Conservation (phyloP, 2,797 vertebrate species). For the Apodemus agrarius region DNA sequence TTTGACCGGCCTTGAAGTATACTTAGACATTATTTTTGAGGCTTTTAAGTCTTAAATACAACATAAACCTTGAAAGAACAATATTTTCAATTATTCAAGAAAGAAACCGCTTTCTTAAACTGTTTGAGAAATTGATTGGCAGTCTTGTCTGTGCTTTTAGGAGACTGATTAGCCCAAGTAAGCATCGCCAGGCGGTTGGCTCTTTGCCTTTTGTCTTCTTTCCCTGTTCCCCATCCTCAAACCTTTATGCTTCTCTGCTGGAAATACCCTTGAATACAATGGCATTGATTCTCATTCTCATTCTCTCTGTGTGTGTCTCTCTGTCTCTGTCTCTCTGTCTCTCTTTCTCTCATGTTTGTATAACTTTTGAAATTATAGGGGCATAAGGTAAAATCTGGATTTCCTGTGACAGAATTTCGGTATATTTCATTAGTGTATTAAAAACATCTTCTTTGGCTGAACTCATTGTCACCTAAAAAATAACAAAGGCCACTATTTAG, state of each 20-base stretch:
- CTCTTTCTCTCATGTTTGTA: not conserved
- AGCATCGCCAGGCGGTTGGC: not conserved
- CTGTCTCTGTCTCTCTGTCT: not conserved
- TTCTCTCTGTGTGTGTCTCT: no score
- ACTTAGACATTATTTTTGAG: slow-evolving; percentile 32
- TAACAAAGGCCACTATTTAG: not conserved
- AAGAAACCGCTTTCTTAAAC: slow-evolving; percentile 10
- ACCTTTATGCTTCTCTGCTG: not conserved
- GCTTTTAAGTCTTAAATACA: not conserved
- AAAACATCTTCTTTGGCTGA: not conserved
- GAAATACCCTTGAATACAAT: not conserved
- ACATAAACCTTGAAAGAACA: slow-evolving; percentile 50
- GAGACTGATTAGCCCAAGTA: not conserved
- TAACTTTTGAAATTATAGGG: not conserved
- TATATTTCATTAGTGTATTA: not conserved
- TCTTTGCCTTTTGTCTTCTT: not conserved
- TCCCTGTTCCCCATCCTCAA: not conserved
- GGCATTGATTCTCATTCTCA: not conserved
- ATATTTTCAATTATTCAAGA: slow-evolving; percentile 59
- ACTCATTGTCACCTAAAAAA: not conserved
- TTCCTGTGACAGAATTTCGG: not conserved
- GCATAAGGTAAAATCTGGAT: not conserved
- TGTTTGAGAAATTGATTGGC: slow-evolving; percentile 56
- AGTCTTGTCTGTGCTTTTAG: not conserved
- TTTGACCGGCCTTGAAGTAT: slow-evolving; percentile 46